phyloP scores from a whole-genome alignment of 2,797 vertebrate species.

The Gambusia yucatana region DNA sequence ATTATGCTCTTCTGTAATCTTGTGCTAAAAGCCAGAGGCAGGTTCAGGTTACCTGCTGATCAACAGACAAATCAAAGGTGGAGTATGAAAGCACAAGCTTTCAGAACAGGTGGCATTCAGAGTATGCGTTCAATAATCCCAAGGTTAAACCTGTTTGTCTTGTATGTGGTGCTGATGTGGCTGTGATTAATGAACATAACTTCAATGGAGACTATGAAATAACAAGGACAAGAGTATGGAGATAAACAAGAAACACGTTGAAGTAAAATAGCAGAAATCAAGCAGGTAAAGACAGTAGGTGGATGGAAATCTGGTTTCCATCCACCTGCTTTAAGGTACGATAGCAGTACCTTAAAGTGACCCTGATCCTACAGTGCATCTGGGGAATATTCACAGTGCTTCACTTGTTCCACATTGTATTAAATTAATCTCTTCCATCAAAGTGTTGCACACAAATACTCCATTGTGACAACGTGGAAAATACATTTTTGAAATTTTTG shows the following conservation, averaged over 20 bases:
- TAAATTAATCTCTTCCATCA: background rate
- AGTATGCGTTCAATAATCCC: background rate
- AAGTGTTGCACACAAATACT: background rate
- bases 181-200: background rate
- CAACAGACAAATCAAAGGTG: background rate
- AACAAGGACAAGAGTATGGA: background rate
- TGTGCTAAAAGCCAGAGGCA: constrained; percentile 9
- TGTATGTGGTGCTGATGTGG: background rate
- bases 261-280: background rate
- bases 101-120: background rate
- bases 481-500: no score
- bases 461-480: no score
- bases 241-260: background rate
- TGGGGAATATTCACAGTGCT: no score
- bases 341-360: background rate
- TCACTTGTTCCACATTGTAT: background rate
- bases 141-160: background rate
- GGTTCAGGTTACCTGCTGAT: background rate
- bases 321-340: no score
- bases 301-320: background rate
- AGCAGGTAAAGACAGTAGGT: background rate
- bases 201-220: background rate
- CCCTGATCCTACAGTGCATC: background rate
- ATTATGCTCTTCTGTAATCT: constrained; percentile 1
- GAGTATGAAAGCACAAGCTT: background rate